A percentile compares a stretch with the other conserved stretches of the same genome.
Conservation (phyloP, 1,140 invertebrate genomes). For the Drosophila fuyamai region DNA sequence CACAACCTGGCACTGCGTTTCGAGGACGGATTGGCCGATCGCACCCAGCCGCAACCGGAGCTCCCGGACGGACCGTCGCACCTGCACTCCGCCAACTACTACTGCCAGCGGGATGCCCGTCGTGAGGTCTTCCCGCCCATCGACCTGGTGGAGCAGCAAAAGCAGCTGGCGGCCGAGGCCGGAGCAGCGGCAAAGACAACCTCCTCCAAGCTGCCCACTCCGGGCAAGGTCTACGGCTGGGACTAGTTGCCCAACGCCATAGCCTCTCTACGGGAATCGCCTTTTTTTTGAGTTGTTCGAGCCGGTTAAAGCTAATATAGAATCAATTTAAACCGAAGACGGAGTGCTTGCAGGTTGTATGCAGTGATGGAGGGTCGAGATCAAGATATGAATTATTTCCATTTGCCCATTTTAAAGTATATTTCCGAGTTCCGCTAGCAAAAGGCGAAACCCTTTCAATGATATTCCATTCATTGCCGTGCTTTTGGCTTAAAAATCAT, state of each 20-base stretch:
- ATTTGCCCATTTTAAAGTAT: no score
- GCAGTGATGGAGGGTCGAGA: background rate
- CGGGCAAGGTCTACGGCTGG: constrained; percentile 86
- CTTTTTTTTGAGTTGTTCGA: constrained; percentile 32
- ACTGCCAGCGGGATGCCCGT: constrained; percentile 91
- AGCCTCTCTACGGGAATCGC: background rate
- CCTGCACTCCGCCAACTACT: constrained; percentile 91
- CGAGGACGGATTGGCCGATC: constrained; percentile 86
- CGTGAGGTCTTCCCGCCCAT: constrained; percentile 89
- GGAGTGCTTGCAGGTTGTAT: background rate
- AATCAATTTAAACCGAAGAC: constrained; percentile 27
- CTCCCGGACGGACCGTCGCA: constrained; percentile 91
- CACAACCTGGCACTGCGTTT: constrained; percentile 88
- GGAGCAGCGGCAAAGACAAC: constrained; percentile 37
- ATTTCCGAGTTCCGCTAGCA: background rate
- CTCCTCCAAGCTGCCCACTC: constrained; percentile 84
- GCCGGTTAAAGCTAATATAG: constrained; percentile 52
- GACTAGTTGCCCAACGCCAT: constrained; percentile 72
- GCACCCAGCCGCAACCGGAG: constrained; percentile 91
- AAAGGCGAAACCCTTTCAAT: no score
- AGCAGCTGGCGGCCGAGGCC: constrained; percentile 43
- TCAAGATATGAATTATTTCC: background rate
- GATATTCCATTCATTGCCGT: no score
- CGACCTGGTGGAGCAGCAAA: constrained; percentile 85
- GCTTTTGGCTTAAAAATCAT: no score